Conservation (phyloP, 2,888 invertebrate species). For the Actias luna region DNA sequence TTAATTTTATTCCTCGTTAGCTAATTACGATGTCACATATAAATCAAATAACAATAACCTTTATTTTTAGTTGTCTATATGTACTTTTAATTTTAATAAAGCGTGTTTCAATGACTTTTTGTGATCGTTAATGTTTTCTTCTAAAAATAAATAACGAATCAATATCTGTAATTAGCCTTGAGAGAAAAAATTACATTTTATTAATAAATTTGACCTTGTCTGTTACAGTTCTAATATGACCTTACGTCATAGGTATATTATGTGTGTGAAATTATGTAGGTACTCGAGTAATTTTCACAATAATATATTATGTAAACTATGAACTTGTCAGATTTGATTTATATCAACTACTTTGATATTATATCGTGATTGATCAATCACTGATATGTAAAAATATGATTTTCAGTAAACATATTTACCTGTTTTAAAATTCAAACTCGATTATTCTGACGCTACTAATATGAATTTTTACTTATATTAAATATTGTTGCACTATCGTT, state of each 20-base stretch:
- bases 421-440: conserved; percentile 1
- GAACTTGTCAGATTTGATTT: neutral
- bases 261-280: conserved; percentile 10
- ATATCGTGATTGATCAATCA: neutral
- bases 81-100: neutral
- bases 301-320: conserved; percentile 15
- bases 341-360: neutral
- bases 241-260: conserved; percentile 67
- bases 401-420: neutral
- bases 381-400: conserved; percentile 3
- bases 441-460: neutral
- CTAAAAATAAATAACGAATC: neutral
- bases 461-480: neutral
- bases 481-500: neutral
- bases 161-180: conserved; percentile 27
- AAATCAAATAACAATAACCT: neutral
- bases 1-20: neutral
- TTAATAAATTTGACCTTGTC: conserved; percentile 76
- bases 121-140: neutral
- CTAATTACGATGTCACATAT: neutral
- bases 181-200: conserved; percentile 35
- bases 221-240: conserved; percentile 56
- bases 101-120: neutral
- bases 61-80: neutral
- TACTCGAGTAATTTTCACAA: conserved; percentile 14